phyloP scores from a whole-genome alignment of 35 echinoderm and acorn worm species.

The Amphiura filiformis region DNA sequence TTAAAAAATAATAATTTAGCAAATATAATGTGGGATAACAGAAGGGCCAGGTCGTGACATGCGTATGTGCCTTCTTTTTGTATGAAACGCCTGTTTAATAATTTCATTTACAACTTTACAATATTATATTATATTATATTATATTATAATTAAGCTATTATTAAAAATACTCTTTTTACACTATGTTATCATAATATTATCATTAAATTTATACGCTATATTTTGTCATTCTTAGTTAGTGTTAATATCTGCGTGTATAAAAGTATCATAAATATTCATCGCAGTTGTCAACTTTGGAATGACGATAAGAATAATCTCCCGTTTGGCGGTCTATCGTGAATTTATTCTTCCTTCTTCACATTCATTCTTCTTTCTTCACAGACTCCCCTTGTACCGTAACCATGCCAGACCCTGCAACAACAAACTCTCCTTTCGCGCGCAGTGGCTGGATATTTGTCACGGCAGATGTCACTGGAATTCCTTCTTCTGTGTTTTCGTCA shows the following conservation, averaged over 20 bases:
- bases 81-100: no score
- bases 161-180: no score
- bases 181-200: no score
- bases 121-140: no score
- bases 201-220: no score
- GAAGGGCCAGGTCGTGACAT: no score
- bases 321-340: background rate
- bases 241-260: background rate
- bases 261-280: background rate
- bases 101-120: no score
- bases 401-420: slow-evolving; percentile 82
- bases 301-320: background rate
- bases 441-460: slow-evolving; percentile 87
- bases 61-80: no score
- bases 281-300: background rate
- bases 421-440: slow-evolving; percentile 59
- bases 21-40: no score
- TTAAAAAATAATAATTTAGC: no score
- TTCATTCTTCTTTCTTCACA: background rate
- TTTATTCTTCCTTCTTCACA: background rate
- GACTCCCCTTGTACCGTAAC: slow-evolving; percentile 52
- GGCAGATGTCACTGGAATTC: slow-evolving; percentile 89
- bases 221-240: background rate
- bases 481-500: slow-evolving; percentile 71
- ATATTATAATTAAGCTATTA: no score